These are phyloP conservation scores for Xylota segnis DNA, from an alignment of 2,888 invertebrate species.

Conservation along the genomic window DNA sequence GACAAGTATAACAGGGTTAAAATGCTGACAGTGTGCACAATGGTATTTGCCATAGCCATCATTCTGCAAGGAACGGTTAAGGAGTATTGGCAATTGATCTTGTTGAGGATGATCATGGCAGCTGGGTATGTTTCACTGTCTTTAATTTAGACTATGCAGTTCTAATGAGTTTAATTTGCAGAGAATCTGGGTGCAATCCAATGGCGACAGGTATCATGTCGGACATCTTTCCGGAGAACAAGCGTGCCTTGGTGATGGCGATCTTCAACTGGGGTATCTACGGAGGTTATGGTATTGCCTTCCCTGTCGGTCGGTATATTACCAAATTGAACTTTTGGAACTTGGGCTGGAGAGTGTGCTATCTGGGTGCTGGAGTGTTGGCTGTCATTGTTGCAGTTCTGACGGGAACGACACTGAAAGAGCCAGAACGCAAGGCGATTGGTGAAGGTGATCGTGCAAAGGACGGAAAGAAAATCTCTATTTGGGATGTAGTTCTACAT, in stretches of 20 bases:
- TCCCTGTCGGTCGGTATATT: conserved; percentile 95
- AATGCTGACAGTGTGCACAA: conserved; percentile 90
- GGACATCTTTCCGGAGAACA: conserved; percentile 91
- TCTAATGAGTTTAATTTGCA: conserved; percentile 79
- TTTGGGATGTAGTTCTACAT: conserved; percentile 91
- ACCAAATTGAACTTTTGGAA: conserved; percentile 90
- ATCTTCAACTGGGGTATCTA: conserved; percentile 98
- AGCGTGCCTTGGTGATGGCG: conserved; percentile 94
- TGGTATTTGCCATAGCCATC: conserved; percentile 93
- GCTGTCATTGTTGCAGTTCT: conserved; percentile 89
- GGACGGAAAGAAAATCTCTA: conserved; percentile 86
- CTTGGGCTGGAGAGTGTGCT: conserved; percentile 93
- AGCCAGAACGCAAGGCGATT: conserved; percentile 91
- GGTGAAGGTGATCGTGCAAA: conserved; percentile 87
- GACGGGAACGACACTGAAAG: conserved; percentile 90
- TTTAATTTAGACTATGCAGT: background rate
- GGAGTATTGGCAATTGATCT: conserved; percentile 95
- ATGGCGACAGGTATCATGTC: conserved; percentile 93
- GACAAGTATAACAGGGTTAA: conserved; percentile 91
- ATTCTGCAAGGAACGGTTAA: conserved; percentile 93
- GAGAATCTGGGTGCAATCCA: conserved; percentile 95
- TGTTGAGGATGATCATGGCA: conserved; percentile 94
- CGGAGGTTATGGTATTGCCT: conserved; percentile 96
- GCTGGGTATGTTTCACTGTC: conserved; percentile 87
- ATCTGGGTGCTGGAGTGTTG: conserved; percentile 91